Evolutionary conservation across 2,888 invertebrate genomes (phyloP), one percentile per base, ranked within the genome.

Genomic region (Steromphala cineraria): DNA sequence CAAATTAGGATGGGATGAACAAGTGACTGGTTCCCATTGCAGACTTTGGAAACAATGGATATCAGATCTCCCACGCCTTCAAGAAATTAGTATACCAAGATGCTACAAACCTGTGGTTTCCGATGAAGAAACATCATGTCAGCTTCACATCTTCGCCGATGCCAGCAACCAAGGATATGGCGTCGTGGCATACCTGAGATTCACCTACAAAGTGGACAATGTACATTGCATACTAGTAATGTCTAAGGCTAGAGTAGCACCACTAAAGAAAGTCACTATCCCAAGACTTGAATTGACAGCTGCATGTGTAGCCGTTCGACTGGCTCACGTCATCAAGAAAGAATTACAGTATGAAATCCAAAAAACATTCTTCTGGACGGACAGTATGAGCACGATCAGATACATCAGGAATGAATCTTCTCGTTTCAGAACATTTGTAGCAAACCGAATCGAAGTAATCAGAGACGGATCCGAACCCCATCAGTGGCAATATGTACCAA

Each of bases 341-440:
- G 71, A 71, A 31, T 4, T 71, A 36, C 36, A 36, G 36, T 17
- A n/a, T 31, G 17, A 71, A 24, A 10, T n/a, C 5, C 8, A 56
- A 5, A 13, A 46, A 46, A 46, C 10, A 10, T 46, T 46, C 46
- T 46, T 46, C 46, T 8, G 46, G 46, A 46, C 46, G 13, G 46
- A 46, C 46, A 46, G 46, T 46, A 46, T 19, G 46, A 36, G 80
- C 52, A 53, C 55, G 21, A 31, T 67, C 40, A 19, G 80, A 19
- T 71, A 80, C 36, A 55, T 75, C 21, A 19, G 8, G n/a, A 80
- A 80, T 28, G 56, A 80, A 56, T 21, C 40, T 19, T 46, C 79
- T 10, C 28, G 80, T 17, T 80, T 80, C 52, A 53, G 40, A 53
- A 80, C 80, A n/a, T 80, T 75, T 17, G 75, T 80, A 2, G 75